phyloP scores from a whole-genome alignment of 2,113 vertebrate genomes.

The Psittacus erithacus region DNA sequence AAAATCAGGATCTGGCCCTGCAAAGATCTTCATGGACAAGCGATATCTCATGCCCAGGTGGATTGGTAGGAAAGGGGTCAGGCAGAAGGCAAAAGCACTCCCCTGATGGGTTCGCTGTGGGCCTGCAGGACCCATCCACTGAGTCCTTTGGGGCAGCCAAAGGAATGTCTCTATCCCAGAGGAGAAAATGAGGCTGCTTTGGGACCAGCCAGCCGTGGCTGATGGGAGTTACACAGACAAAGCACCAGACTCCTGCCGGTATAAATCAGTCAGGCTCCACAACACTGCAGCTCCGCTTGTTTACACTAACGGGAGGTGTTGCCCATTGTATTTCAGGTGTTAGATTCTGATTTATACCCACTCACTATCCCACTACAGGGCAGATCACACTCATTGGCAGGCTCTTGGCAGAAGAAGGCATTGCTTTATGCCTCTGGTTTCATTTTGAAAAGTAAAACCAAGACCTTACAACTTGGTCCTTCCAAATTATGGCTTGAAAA shows the following conservation, averaged over 20 bases:
- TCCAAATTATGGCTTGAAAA: not conserved
- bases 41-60: not conserved
- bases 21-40: not conserved
- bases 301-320: not conserved
- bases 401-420: not conserved
- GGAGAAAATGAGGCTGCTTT: not conserved
- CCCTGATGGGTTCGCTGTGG: not conserved
- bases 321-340: not conserved
- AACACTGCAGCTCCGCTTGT: not conserved
- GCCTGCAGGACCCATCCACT: not conserved
- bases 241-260: not conserved
- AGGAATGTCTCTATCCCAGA: not conserved
- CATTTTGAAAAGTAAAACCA: conserved; percentile 7
- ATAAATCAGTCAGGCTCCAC: not conserved
- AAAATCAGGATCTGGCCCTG: not conserved
- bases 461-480: not conserved
- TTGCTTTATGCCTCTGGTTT: not conserved
- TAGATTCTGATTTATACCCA: not conserved
- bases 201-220: not conserved
- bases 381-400: not conserved
- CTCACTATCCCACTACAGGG: not conserved
- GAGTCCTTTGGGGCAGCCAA: not conserved
- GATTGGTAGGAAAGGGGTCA: not conserved
- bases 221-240: not conserved
- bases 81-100: not conserved